phyloP scores from a whole-genome alignment of 92 coral and sea anemone genomes.

The Micromussa lordhowensis region DNA sequence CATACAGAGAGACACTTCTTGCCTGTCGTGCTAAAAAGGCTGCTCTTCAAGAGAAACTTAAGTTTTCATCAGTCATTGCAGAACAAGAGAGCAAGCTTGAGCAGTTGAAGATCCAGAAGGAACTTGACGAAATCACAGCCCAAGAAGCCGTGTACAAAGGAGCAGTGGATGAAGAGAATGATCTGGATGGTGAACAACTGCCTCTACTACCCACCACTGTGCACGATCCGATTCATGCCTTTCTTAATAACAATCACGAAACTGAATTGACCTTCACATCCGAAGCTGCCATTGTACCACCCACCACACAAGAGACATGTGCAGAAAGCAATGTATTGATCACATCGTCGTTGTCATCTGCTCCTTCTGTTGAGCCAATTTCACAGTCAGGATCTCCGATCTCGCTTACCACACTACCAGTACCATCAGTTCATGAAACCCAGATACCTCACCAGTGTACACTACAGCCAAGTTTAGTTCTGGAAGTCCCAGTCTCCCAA shows the following conservation, averaged over 20 bases:
- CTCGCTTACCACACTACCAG: background rate
- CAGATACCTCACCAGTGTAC: background rate
- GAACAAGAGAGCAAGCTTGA: background rate
- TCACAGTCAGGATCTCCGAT: background rate
- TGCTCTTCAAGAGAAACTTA: slow-evolving; percentile 27
- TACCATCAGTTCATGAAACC: background rate
- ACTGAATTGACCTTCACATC: background rate
- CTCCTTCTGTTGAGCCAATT: background rate
- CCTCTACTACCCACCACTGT: background rate
- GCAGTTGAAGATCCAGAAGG: slow-evolving; percentile 32
- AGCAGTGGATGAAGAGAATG: slow-evolving; percentile 1
- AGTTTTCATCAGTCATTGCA: slow-evolving; percentile 21
- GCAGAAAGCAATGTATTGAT: too few relatives aligned
- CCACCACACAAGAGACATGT: background rate
- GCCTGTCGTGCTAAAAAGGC: background rate
- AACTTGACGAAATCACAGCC: slow-evolving; percentile 27
- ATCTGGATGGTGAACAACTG: background rate
- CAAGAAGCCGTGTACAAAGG: slow-evolving; percentile 24
- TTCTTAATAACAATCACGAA: background rate
- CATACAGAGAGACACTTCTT: slow-evolving; percentile 17
- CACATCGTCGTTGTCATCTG: background rate
- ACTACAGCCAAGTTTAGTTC: background rate
- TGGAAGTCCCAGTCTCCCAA: background rate
- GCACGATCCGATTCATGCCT: background rate
- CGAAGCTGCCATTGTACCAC: background rate